These are phyloP conservation scores for Cladopsammia gracilis DNA, from an alignment of 64 coral and sea anemone genomes.

Conservation along the genomic window DNA sequence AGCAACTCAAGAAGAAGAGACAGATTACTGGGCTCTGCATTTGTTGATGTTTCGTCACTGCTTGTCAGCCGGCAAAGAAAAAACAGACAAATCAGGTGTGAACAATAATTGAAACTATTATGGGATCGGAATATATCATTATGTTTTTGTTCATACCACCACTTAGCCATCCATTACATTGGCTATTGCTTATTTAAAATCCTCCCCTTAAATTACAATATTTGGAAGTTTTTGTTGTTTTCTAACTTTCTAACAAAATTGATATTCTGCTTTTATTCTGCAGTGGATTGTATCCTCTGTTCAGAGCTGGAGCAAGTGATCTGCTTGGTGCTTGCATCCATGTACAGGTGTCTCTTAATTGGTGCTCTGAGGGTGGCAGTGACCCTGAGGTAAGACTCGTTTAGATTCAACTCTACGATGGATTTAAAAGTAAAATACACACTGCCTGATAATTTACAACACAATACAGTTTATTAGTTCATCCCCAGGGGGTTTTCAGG, in stretches of 20 bases:
- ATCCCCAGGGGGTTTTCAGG: no score
- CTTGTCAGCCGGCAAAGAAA: neutral
- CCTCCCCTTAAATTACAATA: no score
- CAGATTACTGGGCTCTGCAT: slow-evolving; percentile 91
- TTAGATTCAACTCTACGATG: neutral
- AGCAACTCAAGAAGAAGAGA: slow-evolving; percentile 78
- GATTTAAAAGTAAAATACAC: no score
- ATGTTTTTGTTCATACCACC: no score
- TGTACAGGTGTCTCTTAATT: slow-evolving; percentile 67
- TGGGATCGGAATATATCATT: no score
- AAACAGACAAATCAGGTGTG: neutral
- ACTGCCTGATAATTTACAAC: no score
- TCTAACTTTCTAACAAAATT: neutral
- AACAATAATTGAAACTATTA: no score
- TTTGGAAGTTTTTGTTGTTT: no score
- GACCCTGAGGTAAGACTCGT: neutral
- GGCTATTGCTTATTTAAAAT: no score
- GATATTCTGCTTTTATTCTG: slow-evolving; percentile 6
- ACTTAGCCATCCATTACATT: no score
- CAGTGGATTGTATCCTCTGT: slow-evolving; percentile 85
- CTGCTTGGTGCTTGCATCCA: slow-evolving; percentile 81
- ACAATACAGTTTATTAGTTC: no score
- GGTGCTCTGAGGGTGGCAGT: neutral
- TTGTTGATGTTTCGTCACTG: slow-evolving; percentile 84
- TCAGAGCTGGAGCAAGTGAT: slow-evolving; percentile 80